Percentiles rank a stretch among this genome's conserved stretches.
Evolutionary conservation across 2,113 vertebrate genomes (phyloP).

Genomic region (Trematomus loennbergii): DNA sequence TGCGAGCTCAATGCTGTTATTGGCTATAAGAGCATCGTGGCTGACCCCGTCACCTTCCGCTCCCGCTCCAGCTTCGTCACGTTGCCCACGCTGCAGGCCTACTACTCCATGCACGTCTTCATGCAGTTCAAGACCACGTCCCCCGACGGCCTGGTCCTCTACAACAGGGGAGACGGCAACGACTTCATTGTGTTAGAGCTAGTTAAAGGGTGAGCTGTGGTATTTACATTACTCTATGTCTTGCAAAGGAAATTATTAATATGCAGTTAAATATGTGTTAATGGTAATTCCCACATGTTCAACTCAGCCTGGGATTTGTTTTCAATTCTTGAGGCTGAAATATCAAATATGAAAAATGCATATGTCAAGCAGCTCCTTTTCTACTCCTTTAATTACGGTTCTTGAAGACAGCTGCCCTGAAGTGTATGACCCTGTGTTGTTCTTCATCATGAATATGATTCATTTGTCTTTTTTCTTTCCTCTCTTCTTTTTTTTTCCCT

Average conservation of each 20-base stretch:
- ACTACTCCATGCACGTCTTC: conserved; percentile 99
- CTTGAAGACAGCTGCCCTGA: conserved; percentile 45
- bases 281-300: background rate
- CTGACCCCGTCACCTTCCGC: conserved; percentile 98
- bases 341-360: conserved; percentile 47
- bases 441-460: conserved; percentile 42
- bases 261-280: conserved; percentile 1
- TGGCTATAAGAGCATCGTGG: conserved; percentile 98
- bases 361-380: conserved; percentile 31
- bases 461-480: conserved; percentile 34
- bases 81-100: conserved; percentile 96
- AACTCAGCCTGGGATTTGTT: background rate
- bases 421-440: conserved; percentile 53
- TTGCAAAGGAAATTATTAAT: background rate
- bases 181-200: conserved; percentile 99
- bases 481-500: conserved; percentile 22
- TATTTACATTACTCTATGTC: conserved; percentile 2
- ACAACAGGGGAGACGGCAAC: conserved; percentile 97
- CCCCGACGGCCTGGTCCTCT: conserved; percentile 95
- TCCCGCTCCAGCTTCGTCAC: conserved; percentile 97
- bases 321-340: conserved; percentile 17
- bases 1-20: conserved; percentile 99
- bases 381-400: conserved; percentile 44
- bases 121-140: conserved; percentile 99
- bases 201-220: conserved; percentile 95